Percentiles rank a stretch among this genome's conserved stretches.
Conservation (phyloP, 2,888 invertebrate species). For the Caenorhabditis sp. region DNA sequence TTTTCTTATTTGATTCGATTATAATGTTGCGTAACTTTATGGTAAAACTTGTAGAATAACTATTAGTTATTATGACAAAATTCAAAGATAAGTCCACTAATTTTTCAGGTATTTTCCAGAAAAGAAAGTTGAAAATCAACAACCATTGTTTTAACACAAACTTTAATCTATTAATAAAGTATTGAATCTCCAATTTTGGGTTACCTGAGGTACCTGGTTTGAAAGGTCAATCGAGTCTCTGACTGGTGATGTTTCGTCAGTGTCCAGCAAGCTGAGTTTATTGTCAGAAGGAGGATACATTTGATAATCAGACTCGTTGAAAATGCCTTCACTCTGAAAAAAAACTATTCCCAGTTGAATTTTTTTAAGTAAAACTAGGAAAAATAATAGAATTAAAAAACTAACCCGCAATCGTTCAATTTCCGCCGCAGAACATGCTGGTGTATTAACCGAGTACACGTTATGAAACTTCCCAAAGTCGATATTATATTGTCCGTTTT, state of each 20-base stretch:
- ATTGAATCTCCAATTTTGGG: constrained; percentile 47
- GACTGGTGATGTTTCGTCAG: constrained; percentile 58
- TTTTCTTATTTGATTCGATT: too few relatives aligned
- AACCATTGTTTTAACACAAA: too few relatives aligned
- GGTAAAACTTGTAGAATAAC: too few relatives aligned
- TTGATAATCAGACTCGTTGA: constrained; percentile 75
- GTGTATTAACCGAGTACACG: constrained; percentile 94
- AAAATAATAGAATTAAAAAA: too few relatives aligned
- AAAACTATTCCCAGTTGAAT: too few relatives aligned
- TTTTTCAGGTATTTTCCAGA: too few relatives aligned
- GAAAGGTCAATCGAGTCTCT: constrained; percentile 63
- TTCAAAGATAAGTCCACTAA: too few relatives aligned
- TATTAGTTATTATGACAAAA: too few relatives aligned
- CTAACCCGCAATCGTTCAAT: constrained; percentile 86
- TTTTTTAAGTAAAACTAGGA: too few relatives aligned
- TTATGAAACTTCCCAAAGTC: constrained; percentile 95
- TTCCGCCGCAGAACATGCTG: constrained; percentile 92
- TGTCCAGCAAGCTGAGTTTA: constrained; percentile 52
- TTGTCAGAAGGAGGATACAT: constrained; percentile 70
- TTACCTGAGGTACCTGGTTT: constrained; percentile 69
- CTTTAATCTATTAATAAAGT: too few relatives aligned
- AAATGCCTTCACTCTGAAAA: constrained; percentile 70
- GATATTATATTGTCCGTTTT: constrained; percentile 85
- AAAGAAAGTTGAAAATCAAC: too few relatives aligned
- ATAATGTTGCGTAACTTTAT: too few relatives aligned